Percentiles rank a stretch among this genome's conserved stretches.
Evolutionary conservation across 2,113 vertebrate genomes (phyloP).

Genomic region (Zootoca vivipara): DNA sequence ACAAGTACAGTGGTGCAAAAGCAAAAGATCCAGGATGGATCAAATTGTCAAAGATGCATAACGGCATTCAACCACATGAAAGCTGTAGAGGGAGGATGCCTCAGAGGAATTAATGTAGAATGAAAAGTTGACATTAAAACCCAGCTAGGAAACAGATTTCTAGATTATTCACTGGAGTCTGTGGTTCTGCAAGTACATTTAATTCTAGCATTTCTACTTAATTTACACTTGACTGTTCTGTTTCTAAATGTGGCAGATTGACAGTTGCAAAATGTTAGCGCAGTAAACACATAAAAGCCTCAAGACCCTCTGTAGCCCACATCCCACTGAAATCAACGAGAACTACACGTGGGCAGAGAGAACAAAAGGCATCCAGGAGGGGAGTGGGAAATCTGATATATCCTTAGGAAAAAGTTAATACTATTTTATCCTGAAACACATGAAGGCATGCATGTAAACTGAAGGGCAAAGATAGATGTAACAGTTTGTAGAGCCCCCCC

Average conservation of each 20-base stretch:
- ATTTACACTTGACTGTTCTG: neutral
- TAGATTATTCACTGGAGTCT: constrained; percentile 15
- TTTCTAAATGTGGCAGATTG: constrained; percentile 22
- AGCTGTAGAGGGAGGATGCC: accelerated
- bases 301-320: constrained; percentile 6
- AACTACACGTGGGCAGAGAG: neutral
- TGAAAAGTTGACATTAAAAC: neutral
- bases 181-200: constrained; percentile 10
- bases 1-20: constrained; percentile 67
- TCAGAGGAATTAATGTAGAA: neutral
- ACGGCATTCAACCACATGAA: neutral
- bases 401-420: neutral
- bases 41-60: constrained; percentile 3
- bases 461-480: neutral
- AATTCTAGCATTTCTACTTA: constrained; percentile 19
- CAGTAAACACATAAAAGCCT: neutral
- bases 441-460: neutral
- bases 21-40: constrained; percentile 19
- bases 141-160: neutral
- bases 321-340: neutral
- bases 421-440: neutral
- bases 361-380: neutral
- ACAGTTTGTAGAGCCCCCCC: neutral
- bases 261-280: constrained; percentile 14
- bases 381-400: neutral